phyloP scores from a whole-genome alignment of 2,888 invertebrate genomes.

The Ethmia dodecea region DNA sequence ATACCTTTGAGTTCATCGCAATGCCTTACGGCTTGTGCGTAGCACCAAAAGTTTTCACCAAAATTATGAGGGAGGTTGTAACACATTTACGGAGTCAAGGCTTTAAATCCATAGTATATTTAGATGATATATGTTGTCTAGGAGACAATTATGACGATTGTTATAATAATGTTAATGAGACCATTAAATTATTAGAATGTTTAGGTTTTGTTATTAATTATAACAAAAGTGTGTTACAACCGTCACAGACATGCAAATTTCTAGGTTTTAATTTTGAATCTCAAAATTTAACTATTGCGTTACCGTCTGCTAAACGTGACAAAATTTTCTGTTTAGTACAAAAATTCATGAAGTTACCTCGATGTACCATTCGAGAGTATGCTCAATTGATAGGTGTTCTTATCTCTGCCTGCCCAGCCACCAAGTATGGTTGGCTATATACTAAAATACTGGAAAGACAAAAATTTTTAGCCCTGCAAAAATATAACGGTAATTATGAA shows the following conservation, averaged over 20 bases:
- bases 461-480: background rate
- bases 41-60: constrained; percentile 7
- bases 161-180: constrained; percentile 9
- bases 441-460: background rate
- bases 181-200: constrained; percentile 6
- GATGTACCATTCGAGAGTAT: constrained; percentile 11
- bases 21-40: constrained; percentile 1
- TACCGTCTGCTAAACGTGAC: constrained; percentile 12
- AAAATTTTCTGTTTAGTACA: constrained; percentile 6
- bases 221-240: constrained; percentile 13
- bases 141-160: constrained; percentile 10
- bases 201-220: constrained; percentile 18
- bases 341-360: constrained; percentile 3
- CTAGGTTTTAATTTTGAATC: constrained; percentile 15
- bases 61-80: constrained; percentile 11
- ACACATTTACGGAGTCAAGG: constrained; percentile 2
- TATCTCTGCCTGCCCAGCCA: background rate
- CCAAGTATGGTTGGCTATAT: background rate
- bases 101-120: constrained; percentile 6
- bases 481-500: constrained; percentile 3
- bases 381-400: constrained; percentile 14
- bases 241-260: constrained; percentile 7
- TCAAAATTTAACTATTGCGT: constrained; percentile 4
- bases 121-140: constrained; percentile 14
- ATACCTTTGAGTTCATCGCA: background rate